Evolutionary conservation across 2,113 vertebrate genomes (phyloP).

Genomic region (Sinocyclocheilus rhinocerous): DNA sequence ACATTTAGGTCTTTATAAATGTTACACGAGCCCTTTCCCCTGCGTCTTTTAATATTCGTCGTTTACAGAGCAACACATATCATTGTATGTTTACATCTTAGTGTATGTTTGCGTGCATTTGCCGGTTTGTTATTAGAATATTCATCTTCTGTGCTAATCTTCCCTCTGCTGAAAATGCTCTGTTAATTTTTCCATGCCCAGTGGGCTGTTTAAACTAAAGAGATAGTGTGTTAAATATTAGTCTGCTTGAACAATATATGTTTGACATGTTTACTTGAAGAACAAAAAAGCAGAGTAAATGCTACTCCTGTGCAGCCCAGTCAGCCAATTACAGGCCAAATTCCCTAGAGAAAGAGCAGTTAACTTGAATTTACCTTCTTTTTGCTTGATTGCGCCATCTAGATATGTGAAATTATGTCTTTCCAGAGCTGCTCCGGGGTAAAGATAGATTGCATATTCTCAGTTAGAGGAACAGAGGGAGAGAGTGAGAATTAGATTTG

Average conservation of each 20-base stretch:
- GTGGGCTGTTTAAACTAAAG: conserved; percentile 22
- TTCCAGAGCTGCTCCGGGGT: conserved; percentile 53
- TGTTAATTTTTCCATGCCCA: conserved; percentile 4
- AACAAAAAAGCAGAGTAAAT: conserved; percentile 40
- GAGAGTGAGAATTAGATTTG: conserved; percentile 8
- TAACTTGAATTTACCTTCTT: conserved; percentile 59
- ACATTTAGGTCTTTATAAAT: conserved; percentile 47
- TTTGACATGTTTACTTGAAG: conserved; percentile 42
- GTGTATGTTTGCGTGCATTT: neutral
- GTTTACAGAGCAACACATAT: neutral
- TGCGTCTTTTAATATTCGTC: neutral
- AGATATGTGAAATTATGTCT: conserved; percentile 57
- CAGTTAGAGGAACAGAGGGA: conserved; percentile 21
- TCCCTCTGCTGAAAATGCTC: neutral
- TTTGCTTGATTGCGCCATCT: conserved; percentile 59
- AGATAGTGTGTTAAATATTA: conserved; percentile 12
- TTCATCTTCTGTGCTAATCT: neutral
- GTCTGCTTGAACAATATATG: conserved; percentile 31
- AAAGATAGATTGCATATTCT: conserved; percentile 59
- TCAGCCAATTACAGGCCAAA: conserved; percentile 57
- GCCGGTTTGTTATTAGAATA: neutral
- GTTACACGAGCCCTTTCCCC: conserved; percentile 1
- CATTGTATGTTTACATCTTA: neutral
- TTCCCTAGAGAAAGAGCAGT: conserved; percentile 51
- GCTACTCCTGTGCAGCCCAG: conserved; percentile 37